Percentiles rank a stretch among this genome's conserved stretches.
phyloP scores from a whole-genome alignment of 2,888 invertebrate genomes.

The Emmelina monodactyla region DNA sequence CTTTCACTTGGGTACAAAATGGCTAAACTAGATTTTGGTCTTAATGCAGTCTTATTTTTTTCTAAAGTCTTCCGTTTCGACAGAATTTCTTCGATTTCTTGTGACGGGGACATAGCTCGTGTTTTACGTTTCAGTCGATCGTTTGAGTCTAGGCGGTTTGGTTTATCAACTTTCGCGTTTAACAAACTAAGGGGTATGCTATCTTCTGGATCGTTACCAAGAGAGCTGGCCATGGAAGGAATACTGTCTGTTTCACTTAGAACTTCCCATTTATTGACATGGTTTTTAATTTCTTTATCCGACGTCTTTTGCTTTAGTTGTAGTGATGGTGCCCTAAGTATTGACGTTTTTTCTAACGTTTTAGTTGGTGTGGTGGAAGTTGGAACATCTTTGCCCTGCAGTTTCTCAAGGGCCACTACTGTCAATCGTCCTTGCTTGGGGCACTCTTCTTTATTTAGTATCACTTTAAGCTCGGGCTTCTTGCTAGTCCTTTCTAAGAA shows the following conservation, averaged over 20 bases:
- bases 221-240: conserved; percentile 55
- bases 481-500: conserved; percentile 70
- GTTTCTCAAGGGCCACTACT: conserved; percentile 67
- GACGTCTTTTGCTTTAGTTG: conserved; percentile 47
- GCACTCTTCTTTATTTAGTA: conserved; percentile 59
- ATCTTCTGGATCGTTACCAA: conserved; percentile 65
- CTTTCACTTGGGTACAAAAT: conserved; percentile 47
- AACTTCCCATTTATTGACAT: conserved; percentile 64
- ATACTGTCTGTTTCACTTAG: conserved; percentile 69
- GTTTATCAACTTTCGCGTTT: conserved; percentile 42
- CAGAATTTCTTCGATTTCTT: conserved; percentile 65
- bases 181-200: conserved; percentile 62
- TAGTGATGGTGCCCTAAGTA: conserved; percentile 49
- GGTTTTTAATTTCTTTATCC: conserved; percentile 47
- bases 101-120: conserved; percentile 66
- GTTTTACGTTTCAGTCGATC: conserved; percentile 63
- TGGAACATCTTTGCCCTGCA: conserved; percentile 61
- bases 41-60: conserved; percentile 37
- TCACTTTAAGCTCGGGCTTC: conserved; percentile 51
- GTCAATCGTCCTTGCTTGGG: conserved; percentile 64
- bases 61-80: conserved; percentile 49
- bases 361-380: conserved; percentile 23
- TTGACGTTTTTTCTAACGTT: conserved; percentile 26
- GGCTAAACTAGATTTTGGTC: conserved; percentile 56
- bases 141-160: conserved; percentile 35